Evolutionary conservation across 92 coral and sea anemone species (phyloP), one percentile per base, ranked within the genome.

Genomic region (Siderastrea siderea): DNA sequence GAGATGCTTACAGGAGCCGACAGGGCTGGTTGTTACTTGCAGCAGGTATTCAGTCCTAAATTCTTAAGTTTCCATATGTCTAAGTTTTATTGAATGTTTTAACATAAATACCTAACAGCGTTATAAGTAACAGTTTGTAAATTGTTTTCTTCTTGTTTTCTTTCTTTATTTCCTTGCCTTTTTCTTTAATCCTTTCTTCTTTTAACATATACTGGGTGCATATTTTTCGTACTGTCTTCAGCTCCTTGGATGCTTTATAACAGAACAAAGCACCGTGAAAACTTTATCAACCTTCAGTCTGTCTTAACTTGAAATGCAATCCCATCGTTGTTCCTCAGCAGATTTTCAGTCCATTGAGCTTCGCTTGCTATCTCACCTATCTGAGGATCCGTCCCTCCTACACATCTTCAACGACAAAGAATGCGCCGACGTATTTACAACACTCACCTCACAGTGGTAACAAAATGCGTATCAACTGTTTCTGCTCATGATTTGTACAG

Each of bases 341-440:
- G 99, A 96, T 86, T 96, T 96, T 59, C 99, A 95, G 71, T 93
- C 98, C 49, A 96, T 96, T 71, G 99, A 96, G 74, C 88, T 96
- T 62, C 94, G 99, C 15, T 83, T 96, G 50, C 90, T 96, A 68
- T 98, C 99, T n/a, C 98, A 95, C 80, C 79, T 96, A 48, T 96
- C 99, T 1, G 93, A 93, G 63, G 99, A 96, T 88, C 96, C 96
- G 47, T 88, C 91, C n/a, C 95, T 96, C 55, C 89, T 96, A 54
- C 89, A 83, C 52, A 93, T 95, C 51, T 95, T 96, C 79, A 89
- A 90, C n/a, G 91, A 89, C 46, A 84, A 84, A 47, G 92, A 79
- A 64, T 92, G 89, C 69, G 77, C 92, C 4, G 99, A 96, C 73
- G 92, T 96, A 26, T 96, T 96, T 81, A 86, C 93, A 45, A 94